Conservation (phyloP, 1,140 invertebrate species). For the Bombus sylvicola region DNA sequence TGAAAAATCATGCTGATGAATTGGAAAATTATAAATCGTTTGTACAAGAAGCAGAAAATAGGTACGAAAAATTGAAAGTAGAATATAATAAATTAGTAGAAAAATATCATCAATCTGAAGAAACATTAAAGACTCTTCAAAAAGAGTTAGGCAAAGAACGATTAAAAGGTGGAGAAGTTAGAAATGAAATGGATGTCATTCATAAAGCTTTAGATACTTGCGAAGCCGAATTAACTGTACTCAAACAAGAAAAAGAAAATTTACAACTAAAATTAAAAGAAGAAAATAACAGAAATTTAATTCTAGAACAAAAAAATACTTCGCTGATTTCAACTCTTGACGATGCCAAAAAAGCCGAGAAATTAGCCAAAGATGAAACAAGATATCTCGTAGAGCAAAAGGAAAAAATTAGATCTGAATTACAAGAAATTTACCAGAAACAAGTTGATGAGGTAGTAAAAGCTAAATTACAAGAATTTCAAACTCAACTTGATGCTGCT, state of each 20-base stretch:
- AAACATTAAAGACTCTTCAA: slow-evolving; percentile 71
- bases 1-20: slow-evolving; percentile 77
- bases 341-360: slow-evolving; percentile 83
- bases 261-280: slow-evolving; percentile 83
- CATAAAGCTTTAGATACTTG: slow-evolving; percentile 83
- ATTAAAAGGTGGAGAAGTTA: slow-evolving; percentile 72
- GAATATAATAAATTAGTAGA: slow-evolving; percentile 77
- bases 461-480: slow-evolving; percentile 90
- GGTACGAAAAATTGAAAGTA: slow-evolving; percentile 72
- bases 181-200: slow-evolving; percentile 82
- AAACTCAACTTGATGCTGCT: slow-evolving; percentile 87
- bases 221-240: slow-evolving; percentile 83
- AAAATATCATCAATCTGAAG: slow-evolving; percentile 72
- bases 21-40: slow-evolving; percentile 78
- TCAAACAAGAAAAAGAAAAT: slow-evolving; percentile 83
- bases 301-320: slow-evolving; percentile 83
- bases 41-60: slow-evolving; percentile 74
- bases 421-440: slow-evolving; percentile 90
- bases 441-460: slow-evolving; percentile 90
- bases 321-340: slow-evolving; percentile 80
- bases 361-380: slow-evolving; percentile 83
- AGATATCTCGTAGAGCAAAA: slow-evolving; percentile 83
- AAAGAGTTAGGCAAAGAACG: slow-evolving; percentile 79
- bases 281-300: slow-evolving; percentile 81
- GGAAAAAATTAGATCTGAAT: slow-evolving; percentile 86